A percentile compares a stretch with the other conserved stretches of the same genome.
Conservation (phyloP, 2,113 vertebrate genomes). For the Ginglymostoma cirratum region DNA sequence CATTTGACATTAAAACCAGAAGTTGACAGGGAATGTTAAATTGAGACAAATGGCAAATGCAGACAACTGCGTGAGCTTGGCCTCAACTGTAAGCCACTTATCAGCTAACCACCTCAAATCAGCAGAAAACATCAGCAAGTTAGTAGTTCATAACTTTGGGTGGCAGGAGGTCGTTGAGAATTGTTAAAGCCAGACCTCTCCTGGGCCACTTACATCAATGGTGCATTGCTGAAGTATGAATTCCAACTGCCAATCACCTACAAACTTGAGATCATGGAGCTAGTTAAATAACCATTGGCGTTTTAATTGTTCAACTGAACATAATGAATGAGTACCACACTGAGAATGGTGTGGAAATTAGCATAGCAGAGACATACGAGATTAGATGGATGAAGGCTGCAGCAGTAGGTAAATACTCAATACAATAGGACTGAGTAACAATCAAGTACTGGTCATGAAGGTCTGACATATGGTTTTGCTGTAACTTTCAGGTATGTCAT, state of each 20-base stretch:
- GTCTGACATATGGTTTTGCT: neutral
- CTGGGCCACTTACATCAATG: neutral
- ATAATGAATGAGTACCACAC: neutral
- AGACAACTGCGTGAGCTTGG: too few species aligned
- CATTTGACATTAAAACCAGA: neutral
- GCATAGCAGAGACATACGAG: neutral
- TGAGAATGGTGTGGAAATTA: neutral
- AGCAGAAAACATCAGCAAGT: too few species aligned
- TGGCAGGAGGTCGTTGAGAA: neutral
- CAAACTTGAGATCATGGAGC: neutral
- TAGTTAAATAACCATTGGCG: too few species aligned
- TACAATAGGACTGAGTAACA: neutral
- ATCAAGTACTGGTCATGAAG: neutral
- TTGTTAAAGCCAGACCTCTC: neutral
- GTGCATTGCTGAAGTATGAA: neutral
- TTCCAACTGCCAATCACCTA: neutral
- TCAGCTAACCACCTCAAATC: too few species aligned
- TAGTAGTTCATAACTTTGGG: neutral
- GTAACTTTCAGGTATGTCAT: neutral
- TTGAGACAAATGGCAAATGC: neutral
- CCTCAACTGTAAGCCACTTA: neutral
- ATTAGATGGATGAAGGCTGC: neutral
- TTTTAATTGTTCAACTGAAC: neutral
- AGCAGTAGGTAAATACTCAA: neutral
- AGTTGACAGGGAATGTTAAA: neutral